These are phyloP conservation scores for Salvelinus fontinalis DNA, from an alignment of 2,113 vertebrate species.

Conservation along the genomic window DNA sequence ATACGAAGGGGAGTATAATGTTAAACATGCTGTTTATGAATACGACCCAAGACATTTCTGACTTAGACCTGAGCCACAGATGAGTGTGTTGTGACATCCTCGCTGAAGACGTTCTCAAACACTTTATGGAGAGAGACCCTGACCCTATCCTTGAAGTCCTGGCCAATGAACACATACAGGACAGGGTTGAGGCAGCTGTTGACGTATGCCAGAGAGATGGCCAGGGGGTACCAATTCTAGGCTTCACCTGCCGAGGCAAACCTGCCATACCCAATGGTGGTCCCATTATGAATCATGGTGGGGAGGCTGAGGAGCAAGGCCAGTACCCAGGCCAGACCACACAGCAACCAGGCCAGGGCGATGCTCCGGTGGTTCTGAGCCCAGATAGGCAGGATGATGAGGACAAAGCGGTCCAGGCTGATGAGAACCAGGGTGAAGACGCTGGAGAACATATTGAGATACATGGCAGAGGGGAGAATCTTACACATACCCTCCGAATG, in stretches of 20 bases:
- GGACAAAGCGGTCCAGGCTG: conserved; percentile 76
- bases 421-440: conserved; percentile 75
- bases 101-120: conserved; percentile 75
- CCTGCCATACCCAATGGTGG: conserved; percentile 11
- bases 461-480: conserved; percentile 70
- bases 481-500: conserved; percentile 77
- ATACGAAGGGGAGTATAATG: too few species aligned
- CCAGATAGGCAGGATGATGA: conserved; percentile 79
- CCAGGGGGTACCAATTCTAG: conserved; percentile 46
- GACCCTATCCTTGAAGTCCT: conserved; percentile 72
- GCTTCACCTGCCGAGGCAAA: background rate
- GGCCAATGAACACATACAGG: conserved; percentile 81
- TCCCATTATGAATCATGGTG: conserved; percentile 65
- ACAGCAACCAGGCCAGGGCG: conserved; percentile 26
- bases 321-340: conserved; percentile 68
- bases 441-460: conserved; percentile 83
- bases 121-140: conserved; percentile 61
- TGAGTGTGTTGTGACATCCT: conserved; percentile 49
- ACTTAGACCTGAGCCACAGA: conserved; percentile 25
- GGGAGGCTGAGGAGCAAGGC: conserved; percentile 73
- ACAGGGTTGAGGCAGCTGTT: conserved; percentile 88
- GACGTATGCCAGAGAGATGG: conserved; percentile 76
- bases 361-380: conserved; percentile 78
- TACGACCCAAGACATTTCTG: background rate
- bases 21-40: too few species aligned